These are phyloP conservation scores for Drosophila nr. fundita DNA, from an alignment of 2,888 invertebrate genomes.

Conservation along the genomic window DNA sequence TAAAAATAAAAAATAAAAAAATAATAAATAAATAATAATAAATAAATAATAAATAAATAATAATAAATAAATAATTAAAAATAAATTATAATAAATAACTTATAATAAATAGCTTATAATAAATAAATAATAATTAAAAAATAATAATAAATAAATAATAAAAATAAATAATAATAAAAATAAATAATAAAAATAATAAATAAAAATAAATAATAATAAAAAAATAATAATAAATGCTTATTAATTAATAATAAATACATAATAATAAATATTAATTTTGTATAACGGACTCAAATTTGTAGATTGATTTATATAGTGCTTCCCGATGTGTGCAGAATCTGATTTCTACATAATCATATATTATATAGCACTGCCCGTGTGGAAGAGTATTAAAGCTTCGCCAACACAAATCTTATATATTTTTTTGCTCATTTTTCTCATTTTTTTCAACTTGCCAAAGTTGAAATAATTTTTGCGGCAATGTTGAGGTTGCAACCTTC, in stretches of 20 bases:
- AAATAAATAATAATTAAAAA: neutral
- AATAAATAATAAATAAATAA: too few relatives aligned
- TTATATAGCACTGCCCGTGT: neutral
- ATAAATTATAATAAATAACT: too few relatives aligned
- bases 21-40: too few relatives aligned
- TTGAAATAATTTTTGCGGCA: constrained; percentile 35
- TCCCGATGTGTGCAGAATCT: neutral
- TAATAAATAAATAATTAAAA: too few relatives aligned
- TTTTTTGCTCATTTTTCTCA: neutral
- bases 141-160: too few relatives aligned
- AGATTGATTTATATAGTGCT: neutral
- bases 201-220: too few relatives aligned
- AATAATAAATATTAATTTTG: neutral
- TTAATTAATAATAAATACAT: neutral
- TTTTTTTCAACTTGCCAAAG: constrained; percentile 6
- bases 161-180: neutral
- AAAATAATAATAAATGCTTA: too few relatives aligned
- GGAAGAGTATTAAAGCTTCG: neutral
- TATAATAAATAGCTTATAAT: too few relatives aligned
- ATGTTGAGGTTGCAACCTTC: constrained; percentile 27
- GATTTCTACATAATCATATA: neutral
- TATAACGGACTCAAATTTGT: neutral
- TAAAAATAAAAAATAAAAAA: too few relatives aligned
- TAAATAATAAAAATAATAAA: too few relatives aligned
- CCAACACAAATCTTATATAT: neutral